phyloP scores from a whole-genome alignment of 2,888 invertebrate genomes.

The Teleogryllus oceanicus region DNA sequence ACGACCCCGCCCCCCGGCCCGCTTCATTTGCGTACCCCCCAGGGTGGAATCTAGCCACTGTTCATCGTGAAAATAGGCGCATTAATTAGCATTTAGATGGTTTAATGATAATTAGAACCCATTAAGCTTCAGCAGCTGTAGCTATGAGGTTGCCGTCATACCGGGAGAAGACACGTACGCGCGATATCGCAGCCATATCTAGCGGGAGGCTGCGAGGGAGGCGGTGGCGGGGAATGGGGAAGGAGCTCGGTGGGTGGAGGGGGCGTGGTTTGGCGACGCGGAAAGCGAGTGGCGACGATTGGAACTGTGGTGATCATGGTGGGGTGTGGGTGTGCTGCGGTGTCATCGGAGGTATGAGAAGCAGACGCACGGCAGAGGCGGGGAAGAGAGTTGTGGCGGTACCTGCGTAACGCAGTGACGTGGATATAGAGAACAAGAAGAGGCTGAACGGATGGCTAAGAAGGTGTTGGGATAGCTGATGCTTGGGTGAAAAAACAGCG shows the following conservation, averaged over 20 bases:
- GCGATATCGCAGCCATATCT: constrained; percentile 5
- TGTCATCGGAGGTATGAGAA: no score
- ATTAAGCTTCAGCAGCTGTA: constrained; percentile 39
- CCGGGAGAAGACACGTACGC: constrained; percentile 37
- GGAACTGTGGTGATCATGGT: no score
- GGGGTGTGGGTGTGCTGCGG: no score
- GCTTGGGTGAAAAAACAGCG: no score
- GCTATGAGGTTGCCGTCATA: constrained; percentile 37
- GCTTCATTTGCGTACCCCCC: constrained; percentile 51
- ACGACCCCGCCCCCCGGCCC: constrained; percentile 44
- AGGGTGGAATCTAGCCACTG: constrained; percentile 47
- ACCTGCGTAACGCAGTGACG: no score
- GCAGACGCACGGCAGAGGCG: no score
- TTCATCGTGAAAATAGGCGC: constrained; percentile 45
- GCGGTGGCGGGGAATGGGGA: constrained; percentile 11
- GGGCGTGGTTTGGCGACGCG: no score
- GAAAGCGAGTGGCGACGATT: no score
- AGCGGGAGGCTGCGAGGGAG: constrained; percentile 11
- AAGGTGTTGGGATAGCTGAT: no score
- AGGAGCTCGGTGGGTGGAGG: not conserved
- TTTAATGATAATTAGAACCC: constrained; percentile 53
- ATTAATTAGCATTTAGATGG: constrained; percentile 57
- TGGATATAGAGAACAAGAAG: no score
- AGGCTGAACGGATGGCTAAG: no score
- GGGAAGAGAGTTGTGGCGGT: no score